Conservation (phyloP, 2,888 invertebrate species). For the Stegophylla sp. region DNA sequence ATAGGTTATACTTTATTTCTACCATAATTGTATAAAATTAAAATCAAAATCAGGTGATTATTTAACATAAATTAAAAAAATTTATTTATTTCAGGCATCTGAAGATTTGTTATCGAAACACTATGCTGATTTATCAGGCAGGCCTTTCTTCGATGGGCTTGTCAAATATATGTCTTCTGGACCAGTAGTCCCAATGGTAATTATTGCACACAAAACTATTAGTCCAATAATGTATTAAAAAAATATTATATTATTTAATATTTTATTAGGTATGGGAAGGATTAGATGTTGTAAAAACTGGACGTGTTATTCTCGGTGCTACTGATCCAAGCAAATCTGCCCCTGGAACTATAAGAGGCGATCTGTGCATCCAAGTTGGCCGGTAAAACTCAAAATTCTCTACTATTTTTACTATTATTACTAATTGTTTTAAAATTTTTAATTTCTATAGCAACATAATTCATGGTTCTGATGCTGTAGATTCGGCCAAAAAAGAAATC, state of each 20-base stretch:
- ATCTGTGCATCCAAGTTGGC: conserved; percentile 93
- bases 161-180: conserved; percentile 95
- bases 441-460: conserved; percentile 79
- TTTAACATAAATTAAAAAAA: too few relatives aligned
- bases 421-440: conserved; percentile 2
- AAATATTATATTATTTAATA: too few relatives aligned
- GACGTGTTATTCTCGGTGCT: conserved; percentile 94
- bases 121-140: conserved; percentile 87
- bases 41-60: too few relatives aligned
- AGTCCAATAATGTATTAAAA: background rate
- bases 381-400: conserved; percentile 65
- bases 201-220: conserved; percentile 7
- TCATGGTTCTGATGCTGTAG: conserved; percentile 96
- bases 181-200: conserved; percentile 89
- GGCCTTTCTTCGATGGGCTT: conserved; percentile 93
- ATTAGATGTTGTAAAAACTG: conserved; percentile 90
- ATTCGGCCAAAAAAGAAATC: conserved; percentile 95
- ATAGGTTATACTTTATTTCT: too few relatives aligned
- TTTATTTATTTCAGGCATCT: conserved; percentile 70
- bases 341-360: conserved; percentile 97
- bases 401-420: background rate
- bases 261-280: conserved; percentile 86
- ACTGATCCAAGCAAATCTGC: conserved; percentile 95
- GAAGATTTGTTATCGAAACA: conserved; percentile 88
- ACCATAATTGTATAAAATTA: too few relatives aligned